phyloP scores from a whole-genome alignment of 2,113 vertebrate species.

The Callaeas wilsoni region DNA sequence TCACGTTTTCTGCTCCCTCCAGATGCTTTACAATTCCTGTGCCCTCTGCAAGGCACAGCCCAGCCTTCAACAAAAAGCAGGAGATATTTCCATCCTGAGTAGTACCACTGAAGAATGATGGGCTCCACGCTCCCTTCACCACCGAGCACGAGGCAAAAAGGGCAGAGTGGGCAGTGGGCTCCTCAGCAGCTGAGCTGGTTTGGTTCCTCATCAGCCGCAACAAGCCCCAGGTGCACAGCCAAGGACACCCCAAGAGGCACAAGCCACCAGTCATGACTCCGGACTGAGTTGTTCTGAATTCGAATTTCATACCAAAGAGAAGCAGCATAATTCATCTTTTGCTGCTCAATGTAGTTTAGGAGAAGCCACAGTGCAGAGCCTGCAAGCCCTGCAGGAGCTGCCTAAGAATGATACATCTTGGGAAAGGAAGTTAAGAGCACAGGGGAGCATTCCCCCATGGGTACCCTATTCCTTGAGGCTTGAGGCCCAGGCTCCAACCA shows the following conservation, averaged over 20 bases:
- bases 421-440: not conserved
- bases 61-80: not conserved
- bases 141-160: not conserved
- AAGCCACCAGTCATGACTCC: not conserved
- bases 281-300: not conserved
- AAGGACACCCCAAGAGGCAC: not conserved
- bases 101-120: fast-evolving
- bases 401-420: not conserved
- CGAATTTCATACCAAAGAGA: not conserved
- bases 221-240: not conserved
- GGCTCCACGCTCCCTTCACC: fast-evolving
- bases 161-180: not conserved
- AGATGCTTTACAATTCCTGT: not conserved
- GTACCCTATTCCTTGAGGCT: not conserved
- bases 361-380: not conserved
- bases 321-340: not conserved
- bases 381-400: not conserved
- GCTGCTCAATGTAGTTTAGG: not conserved
- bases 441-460: not conserved
- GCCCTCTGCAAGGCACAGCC: not conserved
- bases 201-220: not conserved
- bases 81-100: not conserved
- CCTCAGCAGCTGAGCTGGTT: not conserved
- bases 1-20: not conserved
- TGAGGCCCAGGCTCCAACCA: not conserved